A percentile compares a stretch with the other conserved stretches of the same genome.
phyloP scores from a whole-genome alignment of 2,888 invertebrate species.

The Cephus sareptanus region DNA sequence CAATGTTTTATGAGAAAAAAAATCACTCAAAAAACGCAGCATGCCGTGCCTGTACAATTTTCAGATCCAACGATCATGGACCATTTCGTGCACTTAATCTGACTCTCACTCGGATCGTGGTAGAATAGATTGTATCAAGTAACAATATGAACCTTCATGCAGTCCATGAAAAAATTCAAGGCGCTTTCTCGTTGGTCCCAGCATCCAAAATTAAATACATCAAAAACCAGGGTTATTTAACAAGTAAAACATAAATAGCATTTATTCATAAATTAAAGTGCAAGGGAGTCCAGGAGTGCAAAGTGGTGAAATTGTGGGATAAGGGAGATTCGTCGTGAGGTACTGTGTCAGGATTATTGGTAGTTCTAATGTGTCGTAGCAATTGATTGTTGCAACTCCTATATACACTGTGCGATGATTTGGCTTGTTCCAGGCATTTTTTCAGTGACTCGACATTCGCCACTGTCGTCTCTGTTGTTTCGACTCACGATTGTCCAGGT shows the following conservation, averaged over 20 bases:
- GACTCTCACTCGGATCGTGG: not conserved
- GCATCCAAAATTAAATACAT: not conserved
- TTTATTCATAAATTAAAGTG: constrained; percentile 18
- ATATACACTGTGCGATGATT: constrained; percentile 26
- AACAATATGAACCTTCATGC: not conserved
- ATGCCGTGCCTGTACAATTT: no score
- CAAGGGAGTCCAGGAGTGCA: not conserved
- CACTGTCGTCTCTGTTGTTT: constrained; percentile 22
- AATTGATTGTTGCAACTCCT: constrained; percentile 12
- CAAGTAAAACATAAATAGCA: constrained; percentile 21
- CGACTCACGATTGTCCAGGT: constrained; percentile 56
- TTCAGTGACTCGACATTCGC: constrained; percentile 17
- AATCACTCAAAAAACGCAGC: no score
- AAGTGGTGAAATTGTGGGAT: not conserved
- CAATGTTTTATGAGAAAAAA: not conserved
- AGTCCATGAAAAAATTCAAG: not conserved
- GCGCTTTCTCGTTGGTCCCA: not conserved
- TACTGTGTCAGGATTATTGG: constrained; percentile 7
- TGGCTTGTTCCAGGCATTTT: constrained; percentile 7
- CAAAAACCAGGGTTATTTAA: constrained; percentile 6
- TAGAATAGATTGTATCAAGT: not conserved
- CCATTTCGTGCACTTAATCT: not conserved
- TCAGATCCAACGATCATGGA: not conserved
- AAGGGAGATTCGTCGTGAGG: not conserved
- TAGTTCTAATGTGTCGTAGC: constrained; percentile 12